Conservation (phyloP, 2,113 vertebrate genomes). For the Tursiops truncatus region DNA sequence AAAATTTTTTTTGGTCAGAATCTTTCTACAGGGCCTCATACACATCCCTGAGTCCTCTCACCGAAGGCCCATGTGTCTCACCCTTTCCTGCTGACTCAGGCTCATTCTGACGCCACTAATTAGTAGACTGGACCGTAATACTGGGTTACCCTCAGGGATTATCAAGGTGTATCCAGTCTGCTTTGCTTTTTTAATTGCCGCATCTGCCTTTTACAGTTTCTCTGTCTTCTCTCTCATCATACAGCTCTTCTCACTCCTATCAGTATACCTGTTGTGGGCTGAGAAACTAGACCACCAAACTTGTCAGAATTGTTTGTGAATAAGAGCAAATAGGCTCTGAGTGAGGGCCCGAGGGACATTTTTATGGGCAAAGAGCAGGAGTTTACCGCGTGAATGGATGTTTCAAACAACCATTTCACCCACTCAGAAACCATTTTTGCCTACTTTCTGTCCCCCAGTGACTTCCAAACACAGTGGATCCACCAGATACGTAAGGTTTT, state of each 20-base stretch:
- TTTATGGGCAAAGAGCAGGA: not conserved
- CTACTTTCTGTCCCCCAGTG: not conserved
- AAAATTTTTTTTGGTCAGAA: not conserved
- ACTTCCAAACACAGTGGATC: not conserved
- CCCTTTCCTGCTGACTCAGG: not conserved
- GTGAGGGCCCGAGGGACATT: not conserved
- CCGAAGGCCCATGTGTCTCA: accelerated
- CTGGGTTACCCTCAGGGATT: not conserved
- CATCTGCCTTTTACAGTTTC: not conserved
- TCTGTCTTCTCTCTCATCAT: not conserved
- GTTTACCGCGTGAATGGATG: no score
- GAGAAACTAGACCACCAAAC: slow-evolving; percentile 7
- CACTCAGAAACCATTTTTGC: not conserved
- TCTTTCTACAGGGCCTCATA: not conserved
- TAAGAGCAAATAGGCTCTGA: not conserved
- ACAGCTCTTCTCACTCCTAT: not conserved
- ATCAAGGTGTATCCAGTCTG: not conserved
- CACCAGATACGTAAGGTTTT: not conserved
- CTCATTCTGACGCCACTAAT: not conserved
- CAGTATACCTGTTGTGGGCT: not conserved
- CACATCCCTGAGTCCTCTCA: not conserved
- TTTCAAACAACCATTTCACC: not conserved
- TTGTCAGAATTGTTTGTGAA: not conserved
- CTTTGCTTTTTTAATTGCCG: not conserved
- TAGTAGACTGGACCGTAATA: not conserved